Evolutionary conservation across 1,140 invertebrate species (phyloP).

Genomic region (Drosophila orosa): DNA sequence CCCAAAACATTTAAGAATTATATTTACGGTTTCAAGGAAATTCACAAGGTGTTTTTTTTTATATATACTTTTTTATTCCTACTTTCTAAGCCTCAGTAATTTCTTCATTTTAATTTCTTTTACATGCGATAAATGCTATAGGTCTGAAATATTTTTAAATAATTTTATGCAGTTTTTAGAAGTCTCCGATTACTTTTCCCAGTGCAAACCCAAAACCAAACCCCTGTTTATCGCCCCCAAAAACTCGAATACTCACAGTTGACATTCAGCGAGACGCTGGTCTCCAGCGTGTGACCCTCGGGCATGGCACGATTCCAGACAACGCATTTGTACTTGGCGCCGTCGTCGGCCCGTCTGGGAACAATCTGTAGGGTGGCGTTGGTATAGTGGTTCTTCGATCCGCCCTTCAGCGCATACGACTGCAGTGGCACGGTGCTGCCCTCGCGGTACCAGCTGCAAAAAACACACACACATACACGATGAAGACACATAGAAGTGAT

Average conservation of each 20-base stretch:
- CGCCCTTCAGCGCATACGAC: conserved; percentile 88
- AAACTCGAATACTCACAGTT: conserved; percentile 90
- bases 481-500: conserved; percentile 12
- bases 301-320: conserved; percentile 95
- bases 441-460: conserved; percentile 88
- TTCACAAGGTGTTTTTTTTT: no score
- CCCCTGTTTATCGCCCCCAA: neutral
- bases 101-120: no score
- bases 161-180: neutral
- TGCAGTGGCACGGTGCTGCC: conserved; percentile 88
- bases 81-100: no score
- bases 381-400: conserved; percentile 89
- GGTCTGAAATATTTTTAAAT: neutral
- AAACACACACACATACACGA: conserved; percentile 6
- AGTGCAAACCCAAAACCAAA: conserved; percentile 6
- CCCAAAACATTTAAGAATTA: no score
- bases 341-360: conserved; percentile 93
- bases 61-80: no score
- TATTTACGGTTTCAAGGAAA: no score
- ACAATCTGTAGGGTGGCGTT: conserved; percentile 90
- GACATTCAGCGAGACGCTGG: conserved; percentile 92
- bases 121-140: no score
- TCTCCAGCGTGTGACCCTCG: conserved; percentile 91
- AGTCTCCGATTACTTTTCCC: neutral
- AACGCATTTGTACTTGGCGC: conserved; percentile 91